A percentile compares a stretch with the other conserved stretches of the same genome.
Evolutionary conservation across 2,888 invertebrate genomes (phyloP).

Genomic region (Cataglyphis albicans): DNA sequence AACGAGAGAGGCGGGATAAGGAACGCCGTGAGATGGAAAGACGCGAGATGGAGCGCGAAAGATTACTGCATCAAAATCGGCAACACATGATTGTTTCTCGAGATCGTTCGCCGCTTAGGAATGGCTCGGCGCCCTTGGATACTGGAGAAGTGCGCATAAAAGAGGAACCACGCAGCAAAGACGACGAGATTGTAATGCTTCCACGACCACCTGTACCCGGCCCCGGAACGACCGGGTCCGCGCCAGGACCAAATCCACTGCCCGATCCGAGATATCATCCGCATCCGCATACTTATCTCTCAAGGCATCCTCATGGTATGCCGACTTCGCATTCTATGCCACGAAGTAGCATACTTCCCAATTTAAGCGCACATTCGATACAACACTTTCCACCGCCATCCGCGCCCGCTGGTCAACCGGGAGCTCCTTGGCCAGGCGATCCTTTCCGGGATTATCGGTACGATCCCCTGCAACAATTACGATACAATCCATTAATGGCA

Average conservation of each 20-base stretch:
- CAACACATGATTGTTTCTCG: constrained; percentile 84
- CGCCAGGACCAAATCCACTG: constrained; percentile 85
- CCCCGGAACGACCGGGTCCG: constrained; percentile 66
- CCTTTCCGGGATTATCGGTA: constrained; percentile 90
- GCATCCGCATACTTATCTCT: constrained; percentile 86
- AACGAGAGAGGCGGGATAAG: constrained; percentile 86
- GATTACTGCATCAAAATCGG: constrained; percentile 86
- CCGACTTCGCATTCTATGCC: constrained; percentile 87
- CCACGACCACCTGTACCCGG: constrained; percentile 79
- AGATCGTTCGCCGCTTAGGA: constrained; percentile 92
- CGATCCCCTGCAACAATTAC: constrained; percentile 89
- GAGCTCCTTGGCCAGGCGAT: constrained; percentile 89
- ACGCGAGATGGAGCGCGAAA: constrained; percentile 87
- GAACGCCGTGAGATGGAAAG: constrained; percentile 88
- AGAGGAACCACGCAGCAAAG: constrained; percentile 89
- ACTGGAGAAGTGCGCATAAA: constrained; percentile 88
- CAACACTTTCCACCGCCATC: constrained; percentile 86
- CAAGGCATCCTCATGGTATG: constrained; percentile 86
- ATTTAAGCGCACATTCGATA: constrained; percentile 86
- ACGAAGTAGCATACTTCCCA: constrained; percentile 87
- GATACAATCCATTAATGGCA: constrained; percentile 93
- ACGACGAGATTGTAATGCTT: constrained; percentile 87
- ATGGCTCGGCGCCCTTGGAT: constrained; percentile 86
- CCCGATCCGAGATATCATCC: constrained; percentile 88
- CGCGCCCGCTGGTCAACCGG: constrained; percentile 86